A percentile compares a stretch with the other conserved stretches of the same genome.
These are phyloP conservation scores for Bradynema listronoti DNA, from an alignment of 1,140 invertebrate genomes.

Conservation along the genomic window DNA sequence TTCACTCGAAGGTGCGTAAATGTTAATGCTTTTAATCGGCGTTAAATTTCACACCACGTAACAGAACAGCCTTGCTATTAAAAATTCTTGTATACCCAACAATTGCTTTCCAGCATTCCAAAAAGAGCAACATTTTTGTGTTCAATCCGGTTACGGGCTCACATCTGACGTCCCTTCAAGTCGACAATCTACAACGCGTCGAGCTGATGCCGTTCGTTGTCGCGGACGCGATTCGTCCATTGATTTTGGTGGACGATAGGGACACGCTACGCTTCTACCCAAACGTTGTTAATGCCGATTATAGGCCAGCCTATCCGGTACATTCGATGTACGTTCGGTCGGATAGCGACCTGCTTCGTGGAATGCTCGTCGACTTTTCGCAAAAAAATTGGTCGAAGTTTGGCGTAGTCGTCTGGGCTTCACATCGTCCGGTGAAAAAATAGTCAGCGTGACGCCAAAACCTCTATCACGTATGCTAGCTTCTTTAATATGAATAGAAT, in stretches of 20 bases:
- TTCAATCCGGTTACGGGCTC: slow-evolving; percentile 55
- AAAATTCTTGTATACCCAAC: slow-evolving; percentile 11
- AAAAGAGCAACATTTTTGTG: slow-evolving; percentile 32
- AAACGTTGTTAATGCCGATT: not conserved
- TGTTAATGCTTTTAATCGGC: no score
- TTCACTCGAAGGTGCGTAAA: slow-evolving; percentile 37
- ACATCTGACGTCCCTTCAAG: slow-evolving; percentile 20
- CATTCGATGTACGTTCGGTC: slow-evolving; percentile 29
- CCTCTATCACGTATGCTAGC: slow-evolving; percentile 32
- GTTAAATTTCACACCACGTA: no score
- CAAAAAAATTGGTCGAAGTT: slow-evolving; percentile 6
- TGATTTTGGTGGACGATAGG: slow-evolving; percentile 33
- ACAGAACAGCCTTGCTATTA: not conserved
- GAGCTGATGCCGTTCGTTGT: slow-evolving; percentile 41
- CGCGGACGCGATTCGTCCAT: slow-evolving; percentile 31
- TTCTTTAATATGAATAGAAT: no score
- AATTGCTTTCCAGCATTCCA: slow-evolving; percentile 31
- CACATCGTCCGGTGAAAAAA: slow-evolving; percentile 31
- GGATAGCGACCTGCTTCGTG: slow-evolving; percentile 23
- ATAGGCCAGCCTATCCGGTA: slow-evolving; percentile 16
- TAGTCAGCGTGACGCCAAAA: slow-evolving; percentile 44
- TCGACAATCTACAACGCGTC: slow-evolving; percentile 32
- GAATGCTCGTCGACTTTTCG: slow-evolving; percentile 18
- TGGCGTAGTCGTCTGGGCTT: slow-evolving; percentile 43
- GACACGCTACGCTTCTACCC: slow-evolving; percentile 31